Evolutionary conservation across 2,797 vertebrate species (phyloP).

Genomic region (Ctenosaura bakeri): DNA sequence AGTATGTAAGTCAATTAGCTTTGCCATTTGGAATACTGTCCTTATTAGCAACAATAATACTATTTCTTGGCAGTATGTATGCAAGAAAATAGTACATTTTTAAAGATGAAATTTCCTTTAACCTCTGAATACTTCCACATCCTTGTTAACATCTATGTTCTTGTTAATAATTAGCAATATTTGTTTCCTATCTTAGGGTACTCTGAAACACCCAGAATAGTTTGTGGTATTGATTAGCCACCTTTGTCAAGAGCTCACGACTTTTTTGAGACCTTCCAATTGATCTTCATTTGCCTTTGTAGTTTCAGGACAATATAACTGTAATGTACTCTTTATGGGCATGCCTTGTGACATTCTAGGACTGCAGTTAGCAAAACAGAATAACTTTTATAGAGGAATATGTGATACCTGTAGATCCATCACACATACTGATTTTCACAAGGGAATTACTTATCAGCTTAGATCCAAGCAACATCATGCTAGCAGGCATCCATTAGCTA

Average conservation of each 20-base stretch:
- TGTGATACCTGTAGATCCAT: not conserved
- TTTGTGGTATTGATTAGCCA: not conserved
- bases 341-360: not conserved
- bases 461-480: not conserved
- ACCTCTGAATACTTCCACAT: not conserved
- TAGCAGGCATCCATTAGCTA: not conserved
- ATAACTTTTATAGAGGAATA: not conserved
- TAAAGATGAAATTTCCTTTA: constrained; percentile 6
- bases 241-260: not conserved
- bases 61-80: constrained; percentile 57
- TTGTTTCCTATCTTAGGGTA: not conserved
- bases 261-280: not conserved
- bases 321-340: not conserved
- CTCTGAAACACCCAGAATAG: not conserved
- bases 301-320: not conserved
- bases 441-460: not conserved
- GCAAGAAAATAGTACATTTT: constrained; percentile 28
- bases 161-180: not conserved
- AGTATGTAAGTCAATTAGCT: constrained; percentile 52
- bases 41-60: constrained; percentile 37
- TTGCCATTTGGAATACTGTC: constrained; percentile 50
- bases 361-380: not conserved
- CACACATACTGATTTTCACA: not conserved
- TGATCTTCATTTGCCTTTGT: not conserved
- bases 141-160: not conserved